A percentile compares a stretch with the other conserved stretches of the same genome.
These are phyloP conservation scores for Hesperia comma DNA, from an alignment of 2,888 invertebrate genomes.

Conservation along the genomic window DNA sequence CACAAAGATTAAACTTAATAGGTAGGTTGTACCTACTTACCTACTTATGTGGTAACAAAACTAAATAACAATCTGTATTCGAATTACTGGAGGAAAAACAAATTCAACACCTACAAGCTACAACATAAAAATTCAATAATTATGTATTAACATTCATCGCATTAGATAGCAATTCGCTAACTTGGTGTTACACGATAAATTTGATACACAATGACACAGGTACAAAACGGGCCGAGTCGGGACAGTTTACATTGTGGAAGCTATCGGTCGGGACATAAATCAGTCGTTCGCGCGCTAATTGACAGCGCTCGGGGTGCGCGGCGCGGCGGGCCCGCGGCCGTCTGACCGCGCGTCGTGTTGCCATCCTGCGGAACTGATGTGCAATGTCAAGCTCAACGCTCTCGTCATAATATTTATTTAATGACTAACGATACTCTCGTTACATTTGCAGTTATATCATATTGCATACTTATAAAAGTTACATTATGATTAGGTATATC, in stretches of 20 bases:
- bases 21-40: no score
- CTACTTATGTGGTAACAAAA: no score
- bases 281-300: slow-evolving; percentile 23
- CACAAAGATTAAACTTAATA: no score
- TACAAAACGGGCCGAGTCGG: neutral
- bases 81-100: no score
- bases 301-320: slow-evolving; percentile 16
- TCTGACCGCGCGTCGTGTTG: slow-evolving; percentile 9
- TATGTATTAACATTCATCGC: no score
- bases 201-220: neutral
- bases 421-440: neutral
- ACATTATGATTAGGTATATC: no score
- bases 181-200: no score
- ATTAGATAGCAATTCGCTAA: no score
- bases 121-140: no score
- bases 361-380: slow-evolving; percentile 26
- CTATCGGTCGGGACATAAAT: slow-evolving; percentile 25
- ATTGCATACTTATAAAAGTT: no score
- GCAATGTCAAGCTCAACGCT: slow-evolving; percentile 41
- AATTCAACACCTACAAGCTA: no score
- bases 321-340: neutral
- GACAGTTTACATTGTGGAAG: neutral
- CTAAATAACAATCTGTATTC: no score
- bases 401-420: slow-evolving; percentile 27
- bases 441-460: neutral